These are phyloP conservation scores for Zygogramma bicolorata DNA, from an alignment of 2,888 invertebrate species.

Conservation along the genomic window DNA sequence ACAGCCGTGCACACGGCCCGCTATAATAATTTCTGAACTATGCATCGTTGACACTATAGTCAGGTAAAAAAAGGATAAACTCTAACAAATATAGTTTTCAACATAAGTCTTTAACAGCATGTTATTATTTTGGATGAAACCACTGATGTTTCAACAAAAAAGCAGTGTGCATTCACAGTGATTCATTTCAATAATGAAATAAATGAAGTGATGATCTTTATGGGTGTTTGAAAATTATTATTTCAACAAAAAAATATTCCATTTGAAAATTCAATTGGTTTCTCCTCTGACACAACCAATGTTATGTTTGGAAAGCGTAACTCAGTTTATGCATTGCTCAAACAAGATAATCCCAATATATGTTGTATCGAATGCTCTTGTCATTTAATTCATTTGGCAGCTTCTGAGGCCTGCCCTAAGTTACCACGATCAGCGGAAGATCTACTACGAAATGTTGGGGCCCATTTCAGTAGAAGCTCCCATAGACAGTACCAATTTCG, in stretches of 20 bases:
- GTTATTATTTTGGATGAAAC: too few relatives aligned
- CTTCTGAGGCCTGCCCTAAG: slow-evolving; percentile 57
- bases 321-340: slow-evolving; percentile 34
- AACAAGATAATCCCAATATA: slow-evolving; percentile 49
- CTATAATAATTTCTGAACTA: too few relatives aligned
- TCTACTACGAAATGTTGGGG: slow-evolving; percentile 47
- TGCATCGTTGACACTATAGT: too few relatives aligned
- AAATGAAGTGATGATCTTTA: too few relatives aligned
- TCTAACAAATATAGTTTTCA: too few relatives aligned
- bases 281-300: slow-evolving; percentile 35
- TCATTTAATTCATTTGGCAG: slow-evolving; percentile 55
- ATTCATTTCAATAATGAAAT: too few relatives aligned
- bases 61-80: too few relatives aligned
- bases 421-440: slow-evolving; percentile 50
- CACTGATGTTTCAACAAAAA: too few relatives aligned
- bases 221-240: too few relatives aligned
- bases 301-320: slow-evolving; percentile 53
- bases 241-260: slow-evolving; percentile 39
- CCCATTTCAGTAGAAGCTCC: slow-evolving; percentile 45
- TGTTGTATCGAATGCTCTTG: slow-evolving; percentile 56
- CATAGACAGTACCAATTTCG: slow-evolving; percentile 42
- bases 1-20: too few relatives aligned
- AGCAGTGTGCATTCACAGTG: too few relatives aligned
- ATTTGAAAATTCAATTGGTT: slow-evolving; percentile 49
- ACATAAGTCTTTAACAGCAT: too few relatives aligned